Evolutionary conservation across 1,140 invertebrate species (phyloP), one percentile per base, ranked within the genome.

Genomic region (Grapholita molesta): DNA sequence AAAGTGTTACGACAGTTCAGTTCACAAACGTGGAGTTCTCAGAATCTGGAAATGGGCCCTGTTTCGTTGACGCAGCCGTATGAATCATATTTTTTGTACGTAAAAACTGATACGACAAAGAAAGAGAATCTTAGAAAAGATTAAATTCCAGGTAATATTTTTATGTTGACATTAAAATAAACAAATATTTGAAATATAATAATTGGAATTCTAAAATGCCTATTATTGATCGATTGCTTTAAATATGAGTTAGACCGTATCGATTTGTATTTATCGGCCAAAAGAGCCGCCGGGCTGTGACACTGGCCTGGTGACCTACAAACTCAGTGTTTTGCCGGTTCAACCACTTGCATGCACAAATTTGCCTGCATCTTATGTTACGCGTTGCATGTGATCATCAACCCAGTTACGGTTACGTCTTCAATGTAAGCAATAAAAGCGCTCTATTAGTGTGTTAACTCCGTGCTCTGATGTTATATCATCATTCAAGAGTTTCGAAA

Each of bases 221-320:
- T 7, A 25, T 55, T 25, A 11, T 18, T 7, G 53, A 55, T 55
- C n/a, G 53, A 28, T 61, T 61, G 12, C 11, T 8, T n/a, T 61
- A 61, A 32, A 61, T 28, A n/a, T 57, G 23, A 32, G 24, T 33
- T 33, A 18, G 6, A 30, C 23, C 33, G 64, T 65, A 25, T 21
- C n/a, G 64, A 38, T 65, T 33, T 33, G n/a, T 30, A 24, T 23
- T n/a, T 65, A 35, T 23, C 30, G 15, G 18, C 6, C 15, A 25
- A 21, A 11, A 30, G 38, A 38, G 66, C 38, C 23, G 35, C 35
- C 18, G 42, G 35, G 68, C 53, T 65, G 70, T 71, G 82, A 83
- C 83, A 87, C 85, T 86, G 84, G 74, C 84, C 76, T 61, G 67
- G 64, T 89, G 79, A 85, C 85, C 80, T 64, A 77, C 68, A 74